These are phyloP conservation scores for Synanthedon tipuliformis DNA, from an alignment of 2,888 invertebrate genomes.

Conservation along the genomic window DNA sequence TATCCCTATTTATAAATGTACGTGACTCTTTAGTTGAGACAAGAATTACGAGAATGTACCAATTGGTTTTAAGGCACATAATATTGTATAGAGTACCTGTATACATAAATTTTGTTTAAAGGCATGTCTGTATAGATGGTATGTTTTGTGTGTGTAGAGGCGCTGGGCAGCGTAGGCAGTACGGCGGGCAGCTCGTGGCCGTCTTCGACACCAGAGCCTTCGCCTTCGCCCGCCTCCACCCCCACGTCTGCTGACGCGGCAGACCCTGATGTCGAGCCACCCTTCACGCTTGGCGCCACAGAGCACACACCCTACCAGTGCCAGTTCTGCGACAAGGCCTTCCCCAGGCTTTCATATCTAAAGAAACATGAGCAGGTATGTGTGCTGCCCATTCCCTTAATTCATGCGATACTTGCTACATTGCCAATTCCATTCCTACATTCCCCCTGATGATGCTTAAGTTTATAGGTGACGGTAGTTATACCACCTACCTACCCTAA, in stretches of 20 bases:
- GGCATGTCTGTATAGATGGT: too few species aligned
- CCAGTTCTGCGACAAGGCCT: slow-evolving; percentile 92
- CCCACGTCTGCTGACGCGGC: slow-evolving; percentile 76
- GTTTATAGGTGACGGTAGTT: too few species aligned
- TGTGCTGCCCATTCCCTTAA: background rate
- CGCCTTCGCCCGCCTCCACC: slow-evolving; percentile 73
- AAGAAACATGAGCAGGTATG: slow-evolving; percentile 93
- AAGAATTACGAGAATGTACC: too few species aligned
- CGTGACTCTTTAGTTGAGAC: too few species aligned
- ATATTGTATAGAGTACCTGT: too few species aligned
- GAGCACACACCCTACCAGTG: slow-evolving; percentile 88
- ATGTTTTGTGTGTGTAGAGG: slow-evolving; percentile 56
- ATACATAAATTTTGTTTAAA: too few species aligned
- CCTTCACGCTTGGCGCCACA: slow-evolving; percentile 75
- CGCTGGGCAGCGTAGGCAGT: slow-evolving; percentile 74
- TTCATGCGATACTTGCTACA: too few species aligned
- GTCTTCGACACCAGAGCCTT: slow-evolving; percentile 73
- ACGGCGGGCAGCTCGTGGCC: slow-evolving; percentile 77
- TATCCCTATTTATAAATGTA: too few species aligned
- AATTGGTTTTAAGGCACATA: too few species aligned
- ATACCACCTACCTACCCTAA: too few species aligned
- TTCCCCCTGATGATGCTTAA: too few species aligned
- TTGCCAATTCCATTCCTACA: too few species aligned
- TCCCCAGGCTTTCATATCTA: slow-evolving; percentile 86
- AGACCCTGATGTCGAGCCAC: slow-evolving; percentile 72